Percentiles rank a stretch among this genome's conserved stretches.
Conservation (phyloP, 2,797 vertebrate genomes). For the Fistularia commersonii region DNA sequence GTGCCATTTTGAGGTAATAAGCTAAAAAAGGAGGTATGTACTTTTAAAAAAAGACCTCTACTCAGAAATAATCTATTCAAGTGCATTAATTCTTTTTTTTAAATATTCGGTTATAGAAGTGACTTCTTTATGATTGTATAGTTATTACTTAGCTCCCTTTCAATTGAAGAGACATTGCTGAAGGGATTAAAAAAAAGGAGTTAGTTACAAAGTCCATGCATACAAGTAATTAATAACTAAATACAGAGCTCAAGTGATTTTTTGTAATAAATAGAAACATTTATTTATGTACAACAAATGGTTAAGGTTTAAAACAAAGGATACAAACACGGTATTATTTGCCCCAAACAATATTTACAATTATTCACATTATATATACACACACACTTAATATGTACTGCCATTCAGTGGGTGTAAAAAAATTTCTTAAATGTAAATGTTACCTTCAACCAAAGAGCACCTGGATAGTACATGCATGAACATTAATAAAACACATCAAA, state of each 20-base stretch:
- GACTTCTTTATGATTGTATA: no score
- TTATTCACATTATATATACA: conserved; percentile 71
- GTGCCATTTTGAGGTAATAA: no score
- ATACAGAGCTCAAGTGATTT: conserved; percentile 32
- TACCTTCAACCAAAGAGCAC: not conserved
- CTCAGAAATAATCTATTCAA: no score
- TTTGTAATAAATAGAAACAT: conserved; percentile 73
- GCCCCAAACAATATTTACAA: conserved; percentile 64
- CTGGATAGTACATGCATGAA: conserved; percentile 9
- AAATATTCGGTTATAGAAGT: no score
- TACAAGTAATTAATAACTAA: conserved; percentile 8
- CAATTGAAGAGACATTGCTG: no score
- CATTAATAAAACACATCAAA: conserved; percentile 4
- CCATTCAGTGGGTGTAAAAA: conserved; percentile 14
- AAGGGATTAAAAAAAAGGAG: no score
- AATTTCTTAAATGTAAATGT: not conserved
- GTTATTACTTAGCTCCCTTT: no score
- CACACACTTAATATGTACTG: conserved; percentile 24
- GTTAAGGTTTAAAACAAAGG: conserved; percentile 37
- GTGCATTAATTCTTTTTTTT: no score
- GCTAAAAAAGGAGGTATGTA: no score
- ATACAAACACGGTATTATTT: conserved; percentile 21
- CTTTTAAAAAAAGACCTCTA: no score
- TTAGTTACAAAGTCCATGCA: not conserved
- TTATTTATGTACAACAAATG: conserved; percentile 64